Percentiles rank a stretch among this genome's conserved stretches.
Conservation (phyloP, 2,113 vertebrate species). For the Cranoglanis bouderius region DNA sequence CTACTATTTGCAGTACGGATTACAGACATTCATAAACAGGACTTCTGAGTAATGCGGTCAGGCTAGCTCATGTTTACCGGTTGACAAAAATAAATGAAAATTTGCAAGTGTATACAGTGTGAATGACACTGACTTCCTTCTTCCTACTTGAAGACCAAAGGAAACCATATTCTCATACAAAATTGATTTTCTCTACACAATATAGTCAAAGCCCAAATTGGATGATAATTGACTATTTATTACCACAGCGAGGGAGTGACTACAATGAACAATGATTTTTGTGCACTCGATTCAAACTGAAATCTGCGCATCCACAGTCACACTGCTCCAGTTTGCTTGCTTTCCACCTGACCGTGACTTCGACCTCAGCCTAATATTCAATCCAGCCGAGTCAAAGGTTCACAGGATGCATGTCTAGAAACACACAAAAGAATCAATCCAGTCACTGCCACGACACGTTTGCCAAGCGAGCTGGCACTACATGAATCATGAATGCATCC, state of each 20-base stretch:
- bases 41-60: background rate
- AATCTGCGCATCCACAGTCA: slow-evolving; percentile 27
- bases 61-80: background rate
- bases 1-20: background rate
- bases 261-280: background rate
- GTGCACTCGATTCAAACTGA: background rate
- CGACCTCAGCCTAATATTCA: slow-evolving; percentile 64
- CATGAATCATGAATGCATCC: background rate
- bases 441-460: background rate
- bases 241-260: background rate
- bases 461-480: slow-evolving; percentile 1
- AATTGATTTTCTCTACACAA: background rate
- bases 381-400: slow-evolving; percentile 1
- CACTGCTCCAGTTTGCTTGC: slow-evolving; percentile 52
- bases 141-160: background rate
- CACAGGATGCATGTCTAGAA: slow-evolving; percentile 12
- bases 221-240: background rate
- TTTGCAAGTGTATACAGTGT: background rate
- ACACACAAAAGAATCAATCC: slow-evolving; percentile 18
- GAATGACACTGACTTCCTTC: background rate
- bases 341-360: slow-evolving; percentile 60
- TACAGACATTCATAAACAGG: background rate
- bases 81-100: background rate
- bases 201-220: background rate
- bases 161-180: background rate